Conservation (phyloP, 2,797 vertebrate genomes). For the Enteromius paludinosus region DNA sequence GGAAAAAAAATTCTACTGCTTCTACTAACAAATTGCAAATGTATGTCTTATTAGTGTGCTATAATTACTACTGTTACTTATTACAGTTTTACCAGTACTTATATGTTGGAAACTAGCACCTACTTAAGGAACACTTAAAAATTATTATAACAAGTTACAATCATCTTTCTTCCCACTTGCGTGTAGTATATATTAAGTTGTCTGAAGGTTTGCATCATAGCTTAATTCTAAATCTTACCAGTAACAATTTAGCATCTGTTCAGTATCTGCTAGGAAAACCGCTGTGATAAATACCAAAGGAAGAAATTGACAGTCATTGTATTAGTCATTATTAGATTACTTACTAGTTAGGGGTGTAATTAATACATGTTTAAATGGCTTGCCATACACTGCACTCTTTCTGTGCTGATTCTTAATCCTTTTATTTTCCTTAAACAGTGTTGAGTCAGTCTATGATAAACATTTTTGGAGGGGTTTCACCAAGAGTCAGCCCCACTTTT, state of each 20-base stretch:
- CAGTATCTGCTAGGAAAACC: background rate
- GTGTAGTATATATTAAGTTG: background rate
- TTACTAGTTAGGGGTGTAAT: background rate
- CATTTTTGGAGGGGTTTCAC: background rate
- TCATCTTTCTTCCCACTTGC: background rate
- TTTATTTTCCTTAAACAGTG: background rate
- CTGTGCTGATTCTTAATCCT: background rate
- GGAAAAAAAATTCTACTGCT: background rate
- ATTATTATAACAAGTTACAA: background rate
- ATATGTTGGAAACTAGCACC: background rate
- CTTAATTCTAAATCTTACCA: background rate
- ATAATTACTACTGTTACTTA: background rate
- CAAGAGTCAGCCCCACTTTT: background rate
- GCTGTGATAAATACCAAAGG: background rate
- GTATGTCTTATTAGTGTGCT: background rate
- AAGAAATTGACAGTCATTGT: background rate
- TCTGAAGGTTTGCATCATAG: background rate
- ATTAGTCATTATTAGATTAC: background rate
- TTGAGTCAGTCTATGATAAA: background rate
- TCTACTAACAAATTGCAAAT: background rate
- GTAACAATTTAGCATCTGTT: background rate
- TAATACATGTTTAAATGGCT: background rate
- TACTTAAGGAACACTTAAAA: background rate
- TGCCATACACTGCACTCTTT: constrained; percentile 19
- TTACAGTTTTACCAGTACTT: background rate